Conservation (phyloP, 2,888 invertebrate genomes). For the Apamea sordens region DNA sequence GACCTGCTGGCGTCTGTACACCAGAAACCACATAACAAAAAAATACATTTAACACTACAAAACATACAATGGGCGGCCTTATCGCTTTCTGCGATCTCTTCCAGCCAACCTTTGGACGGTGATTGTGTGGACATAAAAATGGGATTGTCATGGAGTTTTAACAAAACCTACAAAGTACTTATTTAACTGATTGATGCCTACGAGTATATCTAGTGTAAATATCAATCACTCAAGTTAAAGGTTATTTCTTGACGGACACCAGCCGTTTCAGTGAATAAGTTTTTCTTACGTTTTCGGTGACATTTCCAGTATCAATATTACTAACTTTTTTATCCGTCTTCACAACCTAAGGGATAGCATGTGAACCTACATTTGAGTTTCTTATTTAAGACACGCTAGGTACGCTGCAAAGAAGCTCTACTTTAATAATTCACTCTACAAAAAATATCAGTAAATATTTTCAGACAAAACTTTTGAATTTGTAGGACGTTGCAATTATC, state of each 20-base stretch:
- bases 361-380: conserved; percentile 29
- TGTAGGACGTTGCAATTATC: not conserved
- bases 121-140: not conserved
- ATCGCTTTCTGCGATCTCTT: too few species aligned
- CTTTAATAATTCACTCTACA: not conserved
- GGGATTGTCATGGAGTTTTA: not conserved
- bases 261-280: not conserved
- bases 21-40: too few species aligned
- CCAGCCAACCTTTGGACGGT: too few species aligned
- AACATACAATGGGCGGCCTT: too few species aligned
- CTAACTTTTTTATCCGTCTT: conserved; percentile 10
- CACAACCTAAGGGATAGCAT: not conserved
- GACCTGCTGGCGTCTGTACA: too few species aligned
- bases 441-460: not conserved
- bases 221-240: not conserved
- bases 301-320: conserved; percentile 12
- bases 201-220: not conserved
- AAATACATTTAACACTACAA: too few species aligned
- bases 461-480: not conserved
- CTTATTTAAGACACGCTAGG: conserved; percentile 1
- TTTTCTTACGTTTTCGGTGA: conserved; percentile 5
- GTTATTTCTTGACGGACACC: not conserved
- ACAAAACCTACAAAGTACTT: not conserved
- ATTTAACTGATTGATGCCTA: not conserved
- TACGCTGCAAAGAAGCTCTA: not conserved